Base-by-base conservation (phyloP, 2,888 invertebrate genomes). In the Metacarcinus magister region DNA sequence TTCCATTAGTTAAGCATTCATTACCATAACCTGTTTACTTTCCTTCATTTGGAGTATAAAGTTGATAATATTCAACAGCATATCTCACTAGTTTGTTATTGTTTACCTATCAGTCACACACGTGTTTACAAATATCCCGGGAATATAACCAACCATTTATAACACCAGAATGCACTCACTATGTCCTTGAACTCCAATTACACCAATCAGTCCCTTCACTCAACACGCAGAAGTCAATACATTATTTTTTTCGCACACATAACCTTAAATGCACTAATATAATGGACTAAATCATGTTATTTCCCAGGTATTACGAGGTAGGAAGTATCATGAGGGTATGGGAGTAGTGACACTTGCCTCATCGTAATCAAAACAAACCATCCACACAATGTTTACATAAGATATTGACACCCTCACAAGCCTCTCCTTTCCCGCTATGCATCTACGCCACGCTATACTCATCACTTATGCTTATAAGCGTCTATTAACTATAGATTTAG, bases 381-480 rank as follows among this genome's bases (percentile, higher is more conserved):
- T 32, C 87, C 87, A 8, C 87, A 82, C 87, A 39, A 87, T 87
- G 87, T 87, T 87, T 87, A 87, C 87, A 87, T 87, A 87, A 87
- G 87, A 32, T 87, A 87, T 87, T 87, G 39, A 87, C 87, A 39
- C 32, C 39, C 87, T 10, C 87, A n/a, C 39, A 16, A 39, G 87
- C 87, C 87, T 87, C 87, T 16, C 32, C 39, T 39, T 39, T 8
- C 10, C 13, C 87, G 19, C 87, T 87, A 23, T 4, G 16, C 32
- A 10, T 39, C 87, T 39, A 87, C 39, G 32, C 39, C 32, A 87
- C 16, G 39, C 13, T 87, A 0, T 39, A 87, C 39, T 39, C 87
- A 87, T 39, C 2, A 2, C 87, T 16, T 13, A 13, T 2, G 39
- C 32, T 39, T 10, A 10, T 8, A 19, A 16, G 87, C 87, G 13